Evolutionary conservation across 2,113 vertebrate genomes (phyloP), one percentile per base, ranked within the genome.

Genomic region (Anolis carolinensis): DNA sequence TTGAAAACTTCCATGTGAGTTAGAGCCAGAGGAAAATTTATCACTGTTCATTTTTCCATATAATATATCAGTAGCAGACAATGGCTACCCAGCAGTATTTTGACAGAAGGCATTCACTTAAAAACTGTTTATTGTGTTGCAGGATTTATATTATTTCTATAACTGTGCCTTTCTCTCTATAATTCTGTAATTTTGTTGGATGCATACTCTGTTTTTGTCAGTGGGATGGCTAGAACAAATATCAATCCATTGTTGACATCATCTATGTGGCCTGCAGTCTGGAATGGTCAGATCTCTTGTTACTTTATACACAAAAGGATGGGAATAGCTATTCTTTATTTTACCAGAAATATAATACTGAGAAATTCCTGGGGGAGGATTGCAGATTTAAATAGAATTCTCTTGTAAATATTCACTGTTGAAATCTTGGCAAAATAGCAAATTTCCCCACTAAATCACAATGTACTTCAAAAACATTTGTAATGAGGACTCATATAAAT

Each of bases 361-460:
- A 75, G 70, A 59, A 48, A 7, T 3, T 52, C 4, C 25, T 52
- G 32, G 20, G 32, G 39, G 20, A 6, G 5, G n/a, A 25, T 3
- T 7, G n/a, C 23, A 25, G 23, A 77, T 50, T 30, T 48, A 82
- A 82, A 6, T 86, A 62, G 23, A 7, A 20, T 18, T 55, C 55
- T 84, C 85, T 82, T 67, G 36, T 93, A 63, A 90, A 92, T 89
- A 87, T 90, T 93, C 91, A 62, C 78, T 87, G 87, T 75, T 82
- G 36, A 86, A 72, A 85, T 0, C 0, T 13, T 77, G 32, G 76
- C 5, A 0, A 27, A 89, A 4, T 65, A 23, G 62, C 14, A 65
- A 13, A 90, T 89, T 84, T 91, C 83, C 62, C 80, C 83, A 72
- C 25, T 76, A 27, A 8, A 50, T 10, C 30, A 25, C 25, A 27